Evolutionary conservation across 2,113 vertebrate species (phyloP), one percentile per base, ranked within the genome.

Genomic region (Paramisgurnus dabryanus): DNA sequence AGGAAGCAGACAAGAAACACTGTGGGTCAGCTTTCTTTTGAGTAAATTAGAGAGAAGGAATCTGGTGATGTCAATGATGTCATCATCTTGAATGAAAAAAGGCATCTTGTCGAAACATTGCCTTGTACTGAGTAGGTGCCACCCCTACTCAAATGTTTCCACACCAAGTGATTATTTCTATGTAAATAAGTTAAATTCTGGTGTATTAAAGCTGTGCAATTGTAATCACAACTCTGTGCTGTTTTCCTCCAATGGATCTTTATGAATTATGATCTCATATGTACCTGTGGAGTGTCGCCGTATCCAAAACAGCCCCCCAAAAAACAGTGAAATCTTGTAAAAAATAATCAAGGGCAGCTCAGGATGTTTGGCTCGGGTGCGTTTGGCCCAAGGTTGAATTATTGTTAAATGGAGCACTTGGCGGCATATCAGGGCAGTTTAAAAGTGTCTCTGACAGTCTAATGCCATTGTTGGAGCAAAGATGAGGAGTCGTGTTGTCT

Each of bases 351-450:
- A 79, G 65, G 66, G 72, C 22, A 64, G 77, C 71, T 69, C 71
- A 57, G 65, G 79, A 75, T 67, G 74, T 76, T 76, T 76, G 74
- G 72, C 72, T 68, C 27, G 43, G 57, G 79, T 67, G 41, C 65
- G 49, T 66, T 76, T 74, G 83, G 67, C 57, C 49, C 45, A 27
- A 53, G 34, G 22, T 75, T 69, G 70, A 81, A 67, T 79, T 81
- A 84, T 81, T 74, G 69, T 76, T 79, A 79, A 81, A 84, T 81
- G 80, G 83, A 84, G 75, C 70, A 70, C 40, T 81, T 84, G 83
- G 83, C 76, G 4, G 67, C 76, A 76, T 49, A 79, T 79, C 80
- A 75, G 53, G 76, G 70, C 13, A 71, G 45, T 63, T 73, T 76
- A 18, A 79, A 66, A 75, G 49, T 55, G 69, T 71, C 68, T 45